Percentiles rank a stretch among this genome's conserved stretches.
Evolutionary conservation across 2,113 vertebrate genomes (phyloP).

Genomic region (Taurulus bubalis): DNA sequence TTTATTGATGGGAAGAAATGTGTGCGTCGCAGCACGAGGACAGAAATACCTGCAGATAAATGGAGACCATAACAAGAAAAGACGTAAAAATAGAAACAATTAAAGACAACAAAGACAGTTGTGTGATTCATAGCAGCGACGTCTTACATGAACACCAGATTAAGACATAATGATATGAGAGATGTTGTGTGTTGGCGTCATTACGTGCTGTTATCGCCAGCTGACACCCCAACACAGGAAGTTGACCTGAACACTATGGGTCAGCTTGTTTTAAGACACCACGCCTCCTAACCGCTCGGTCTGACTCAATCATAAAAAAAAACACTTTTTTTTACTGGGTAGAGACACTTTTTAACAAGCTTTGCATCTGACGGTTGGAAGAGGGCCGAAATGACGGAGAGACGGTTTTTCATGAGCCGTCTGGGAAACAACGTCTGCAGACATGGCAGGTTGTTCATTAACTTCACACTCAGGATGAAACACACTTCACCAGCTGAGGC

Average conservation of each 20-base stretch:
- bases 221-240: neutral
- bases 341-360: neutral
- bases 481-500: neutral
- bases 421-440: neutral
- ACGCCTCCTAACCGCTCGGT: neutral
- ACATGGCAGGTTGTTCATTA: conserved; percentile 17
- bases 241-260: neutral
- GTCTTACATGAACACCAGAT: too few species aligned
- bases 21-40: neutral
- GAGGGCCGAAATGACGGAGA: neutral
- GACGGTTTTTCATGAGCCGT: neutral
- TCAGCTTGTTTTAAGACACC: neutral
- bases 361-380: too few species aligned
- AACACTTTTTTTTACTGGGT: neutral
- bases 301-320: neutral
- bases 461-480: conserved; percentile 17
- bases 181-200: neutral
- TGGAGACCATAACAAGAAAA: neutral
- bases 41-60: neutral
- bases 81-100: neutral
- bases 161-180: neutral
- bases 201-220: neutral
- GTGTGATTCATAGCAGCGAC: too few species aligned
- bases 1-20: neutral
- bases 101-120: neutral